Percentiles rank a stretch among this genome's conserved stretches.
These are phyloP conservation scores for Armadillidium nasatum DNA, from an alignment of 1,140 invertebrate species.

Conservation along the genomic window DNA sequence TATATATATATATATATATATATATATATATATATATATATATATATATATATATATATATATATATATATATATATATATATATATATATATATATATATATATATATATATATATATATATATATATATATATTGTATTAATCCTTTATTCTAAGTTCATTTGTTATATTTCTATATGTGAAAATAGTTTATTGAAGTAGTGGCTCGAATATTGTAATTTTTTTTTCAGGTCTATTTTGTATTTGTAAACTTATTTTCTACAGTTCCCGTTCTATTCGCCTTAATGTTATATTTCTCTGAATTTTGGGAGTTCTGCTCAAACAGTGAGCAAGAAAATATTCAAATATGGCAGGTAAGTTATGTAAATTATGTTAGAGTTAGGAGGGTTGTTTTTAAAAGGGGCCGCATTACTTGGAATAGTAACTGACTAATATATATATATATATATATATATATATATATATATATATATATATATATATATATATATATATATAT, in stretches of 20 bases:
- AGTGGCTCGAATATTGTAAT: neutral
- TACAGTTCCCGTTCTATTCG: constrained; percentile 41
- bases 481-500: no score
- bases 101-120: constrained; percentile 29
- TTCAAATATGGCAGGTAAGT: constrained; percentile 43
- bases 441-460: no score
- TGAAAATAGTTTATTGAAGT: no score
- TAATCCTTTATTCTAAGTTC: no score
- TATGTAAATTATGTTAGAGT: neutral
- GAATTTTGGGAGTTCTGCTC: constrained; percentile 40
- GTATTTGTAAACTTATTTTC: constrained; percentile 41
- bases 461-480: no score
- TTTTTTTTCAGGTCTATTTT: constrained; percentile 43
- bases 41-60: constrained; percentile 56
- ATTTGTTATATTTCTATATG: no score
- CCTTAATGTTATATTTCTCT: constrained; percentile 42
- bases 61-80: constrained; percentile 29
- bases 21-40: neutral
- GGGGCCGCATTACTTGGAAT: no score
- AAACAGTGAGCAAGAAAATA: constrained; percentile 35
- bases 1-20: no score
- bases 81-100: neutral
- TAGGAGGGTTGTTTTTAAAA: no score
- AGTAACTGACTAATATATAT: no score
- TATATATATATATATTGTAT: no score